Evolutionary conservation across 2,888 invertebrate genomes (phyloP), one percentile per base, ranked within the genome.

Genomic region (Hypolimnas misippus): DNA sequence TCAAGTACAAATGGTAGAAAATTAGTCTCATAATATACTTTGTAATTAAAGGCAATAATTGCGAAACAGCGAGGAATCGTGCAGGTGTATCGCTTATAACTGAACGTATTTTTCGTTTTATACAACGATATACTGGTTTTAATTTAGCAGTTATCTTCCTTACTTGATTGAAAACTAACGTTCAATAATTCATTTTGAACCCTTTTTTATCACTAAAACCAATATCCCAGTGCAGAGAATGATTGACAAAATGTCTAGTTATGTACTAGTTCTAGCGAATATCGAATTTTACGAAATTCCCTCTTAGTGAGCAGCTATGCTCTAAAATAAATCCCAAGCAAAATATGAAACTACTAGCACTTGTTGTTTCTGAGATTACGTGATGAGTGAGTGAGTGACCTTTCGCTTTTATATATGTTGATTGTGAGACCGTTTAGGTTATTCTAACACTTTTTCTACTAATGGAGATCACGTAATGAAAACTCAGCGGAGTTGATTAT

Each of bases 1-100:
- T 83, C 80, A 82, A 76, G 79, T 80, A 81, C 82, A 82, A 83
- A 76, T 81, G 79, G 82, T 79, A 81, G 77, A 74, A 81, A 82
- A 86, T 86, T 82, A 79, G 81, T 79, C 71, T 74, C 75, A 79
- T 70, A 69, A 64, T 70, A 71, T 76, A 76, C 73, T 62, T 62
- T 70, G 68, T 76, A 76, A 76, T 77, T 73, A 73, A 70, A 66
- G 59, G 67, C 68, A 68, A 70, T 70, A 64, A 70, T 71, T 69
- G 63, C 55, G 38, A 57, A 65, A 51, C 40, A 14, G 38, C 16
- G 25, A 42, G 53, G 35, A 56, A 56, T 14, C 8, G 33, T 31
- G 55, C 51, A 51, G 55, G 50, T 54, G 35, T 38, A 8, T 21
- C 19, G 17, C 40, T 2, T 54, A 40, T 38, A 21, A 21, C 31